Evolutionary conservation across 2,113 vertebrate genomes (phyloP).

Genomic region (Isurus oxyrinchus): DNA sequence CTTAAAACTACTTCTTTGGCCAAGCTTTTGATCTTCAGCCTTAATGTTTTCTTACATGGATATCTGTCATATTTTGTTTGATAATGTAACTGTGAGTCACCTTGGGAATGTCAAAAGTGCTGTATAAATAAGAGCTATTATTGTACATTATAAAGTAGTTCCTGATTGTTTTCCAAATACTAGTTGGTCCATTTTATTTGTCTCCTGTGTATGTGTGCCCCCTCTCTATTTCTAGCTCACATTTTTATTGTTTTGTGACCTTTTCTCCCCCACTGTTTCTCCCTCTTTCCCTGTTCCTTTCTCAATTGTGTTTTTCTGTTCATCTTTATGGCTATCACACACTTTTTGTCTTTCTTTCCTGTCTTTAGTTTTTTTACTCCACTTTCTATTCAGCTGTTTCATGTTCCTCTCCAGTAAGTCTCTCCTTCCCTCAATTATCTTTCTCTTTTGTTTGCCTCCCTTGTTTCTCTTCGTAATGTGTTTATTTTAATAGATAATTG

Average conservation of each 20-base stretch:
- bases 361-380: not conserved
- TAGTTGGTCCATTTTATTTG: not conserved
- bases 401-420: slow-evolving; percentile 38
- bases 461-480: not conserved
- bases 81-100: not conserved
- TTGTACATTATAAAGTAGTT: not conserved
- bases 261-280: not conserved
- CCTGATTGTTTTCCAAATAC: not conserved
- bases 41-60: not conserved
- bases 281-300: not conserved
- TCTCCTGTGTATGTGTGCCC: not conserved
- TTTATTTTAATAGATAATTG: not conserved
- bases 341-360: not conserved
- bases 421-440: slow-evolving; percentile 40
- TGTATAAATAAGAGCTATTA: not conserved
- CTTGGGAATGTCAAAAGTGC: not conserved
- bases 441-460: not conserved
- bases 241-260: slow-evolving; percentile 25
- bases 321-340: not conserved
- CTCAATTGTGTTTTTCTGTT: slow-evolving; percentile 37
- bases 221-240: not conserved
- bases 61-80: not conserved
- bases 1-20: not conserved
- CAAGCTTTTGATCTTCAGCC: not conserved
- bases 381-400: not conserved